Percentiles rank a stretch among this genome's conserved stretches.
Conservation (phyloP, 2,797 vertebrate genomes). For the Gadopsis marmoratus region DNA sequence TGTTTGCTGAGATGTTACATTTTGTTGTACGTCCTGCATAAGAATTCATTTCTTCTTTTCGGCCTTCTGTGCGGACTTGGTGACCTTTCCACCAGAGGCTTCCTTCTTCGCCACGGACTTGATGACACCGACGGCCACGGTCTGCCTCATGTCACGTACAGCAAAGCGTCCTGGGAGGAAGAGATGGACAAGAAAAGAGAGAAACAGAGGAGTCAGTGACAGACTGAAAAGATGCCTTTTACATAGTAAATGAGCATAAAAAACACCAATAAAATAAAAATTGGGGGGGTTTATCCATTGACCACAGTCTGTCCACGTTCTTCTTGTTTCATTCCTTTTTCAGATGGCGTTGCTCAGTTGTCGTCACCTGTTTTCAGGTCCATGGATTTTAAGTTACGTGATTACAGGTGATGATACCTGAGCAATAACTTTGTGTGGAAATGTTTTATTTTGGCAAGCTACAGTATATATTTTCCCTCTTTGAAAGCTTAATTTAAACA, state of each 20-base stretch:
- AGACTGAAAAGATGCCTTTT: neutral
- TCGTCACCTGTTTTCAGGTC: too few species aligned
- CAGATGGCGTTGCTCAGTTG: too few species aligned
- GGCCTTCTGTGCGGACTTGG: constrained; percentile 85
- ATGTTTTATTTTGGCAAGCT: too few species aligned
- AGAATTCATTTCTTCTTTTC: constrained; percentile 84
- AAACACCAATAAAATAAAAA: too few species aligned
- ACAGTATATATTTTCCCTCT: neutral
- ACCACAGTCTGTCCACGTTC: too few species aligned
- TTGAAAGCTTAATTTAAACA: neutral
- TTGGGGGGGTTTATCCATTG: too few species aligned
- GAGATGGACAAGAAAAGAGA: neutral
- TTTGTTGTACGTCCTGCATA: constrained; percentile 60
- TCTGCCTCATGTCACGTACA: constrained; percentile 88
- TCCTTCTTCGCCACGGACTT: constrained; percentile 83
- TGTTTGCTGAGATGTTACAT: constrained; percentile 48
- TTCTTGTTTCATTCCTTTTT: too few species aligned
- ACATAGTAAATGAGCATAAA: too few species aligned
- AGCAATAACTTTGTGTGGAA: too few species aligned
- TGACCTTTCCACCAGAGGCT: constrained; percentile 76
- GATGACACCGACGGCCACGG: constrained; percentile 87
- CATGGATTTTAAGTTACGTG: too few species aligned
- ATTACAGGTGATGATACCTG: too few species aligned
- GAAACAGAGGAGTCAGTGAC: neutral
- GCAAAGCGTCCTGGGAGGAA: constrained; percentile 80